Base-by-base conservation (phyloP, 2,113 vertebrate species). In the Heloderma charlesbogerti region DNA sequence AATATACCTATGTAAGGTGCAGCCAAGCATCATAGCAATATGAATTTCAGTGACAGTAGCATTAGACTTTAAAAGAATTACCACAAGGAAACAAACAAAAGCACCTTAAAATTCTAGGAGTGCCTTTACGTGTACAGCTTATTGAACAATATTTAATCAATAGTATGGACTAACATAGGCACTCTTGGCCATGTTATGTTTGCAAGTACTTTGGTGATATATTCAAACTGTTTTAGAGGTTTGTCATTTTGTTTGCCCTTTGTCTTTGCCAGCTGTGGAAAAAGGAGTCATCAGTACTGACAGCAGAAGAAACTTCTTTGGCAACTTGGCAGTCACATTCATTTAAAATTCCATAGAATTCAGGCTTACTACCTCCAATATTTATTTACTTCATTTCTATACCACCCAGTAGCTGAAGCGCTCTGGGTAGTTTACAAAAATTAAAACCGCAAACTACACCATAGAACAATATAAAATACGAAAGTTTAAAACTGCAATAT, bases 21-120 rank as follows among this genome's bases (percentile, higher is more conserved):
- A 92, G 91, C 82, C 63, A 90, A 84, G n/a, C 81, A 88, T 72
- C 40, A 8, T 40, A 63, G 54, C 20, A 45, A 74, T 66, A n/a
- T 60, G 81, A 85, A 85, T 90, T 74, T 81, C 63, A 92, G 8
- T 63, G 20, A 72, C 12, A 90, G 48, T 22, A 1, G 2, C 54
- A 79, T 79, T 78, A 78, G 51, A 89, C 48, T 57, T 86, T 43
- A 54, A 79, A 72, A 43, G 34, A 88, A 89, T 82, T 37, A 72
- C 34, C 69, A 75, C 51, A 67, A 25, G 15, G n/a, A 75, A 83
- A 83, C 43, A 72, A 57, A 91, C 29, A 29, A 81, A 82, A 86
- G 57, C 43, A 31, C 71, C 18, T 89, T 83, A 43, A 74, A 75
- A 67, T 77, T 67, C 16, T 22, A 75, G 45, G 40, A 83, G 43